Evolutionary conservation across 2,888 invertebrate species (phyloP).

Genomic region (Drosophila lutescens): DNA sequence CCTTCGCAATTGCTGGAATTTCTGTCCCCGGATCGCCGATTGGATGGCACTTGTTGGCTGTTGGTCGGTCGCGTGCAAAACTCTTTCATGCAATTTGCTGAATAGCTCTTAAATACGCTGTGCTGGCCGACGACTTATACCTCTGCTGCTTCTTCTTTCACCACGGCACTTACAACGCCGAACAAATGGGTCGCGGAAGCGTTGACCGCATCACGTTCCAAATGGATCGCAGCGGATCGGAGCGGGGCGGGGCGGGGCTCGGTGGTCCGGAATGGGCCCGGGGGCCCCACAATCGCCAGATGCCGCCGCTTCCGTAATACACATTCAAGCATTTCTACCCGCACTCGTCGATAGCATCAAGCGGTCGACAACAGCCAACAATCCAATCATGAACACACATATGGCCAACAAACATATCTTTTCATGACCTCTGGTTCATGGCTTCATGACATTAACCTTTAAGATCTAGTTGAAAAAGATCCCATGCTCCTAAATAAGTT

Average conservation of each 20-base stretch:
- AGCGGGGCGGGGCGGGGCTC: too few species aligned
- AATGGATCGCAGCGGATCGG: conserved; percentile 21
- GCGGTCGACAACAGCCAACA: background rate
- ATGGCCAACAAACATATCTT: conserved; percentile 20
- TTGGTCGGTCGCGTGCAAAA: conserved; percentile 70
- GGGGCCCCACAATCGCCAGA: conserved; percentile 14
- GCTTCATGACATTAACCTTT: conserved; percentile 17
- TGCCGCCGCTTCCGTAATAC: conserved; percentile 60
- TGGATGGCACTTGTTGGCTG: conserved; percentile 42
- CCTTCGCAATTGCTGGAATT: conserved; percentile 15
- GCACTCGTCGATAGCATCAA: conserved; percentile 40
- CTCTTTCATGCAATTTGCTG: conserved; percentile 72
- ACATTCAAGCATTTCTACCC: conserved; percentile 62
- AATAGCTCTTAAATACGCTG: conserved; percentile 78
- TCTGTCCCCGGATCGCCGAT: conserved; percentile 32
- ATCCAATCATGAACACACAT: conserved; percentile 12
- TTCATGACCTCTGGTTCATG: conserved; percentile 6
- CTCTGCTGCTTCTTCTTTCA: conserved; percentile 1
- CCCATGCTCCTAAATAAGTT: background rate
- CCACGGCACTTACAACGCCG: conserved; percentile 27
- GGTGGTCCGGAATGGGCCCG: conserved; percentile 11
- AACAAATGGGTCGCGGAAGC: conserved; percentile 78
- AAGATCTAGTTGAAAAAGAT: background rate
- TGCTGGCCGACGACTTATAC: conserved; percentile 40
- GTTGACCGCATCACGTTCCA: conserved; percentile 69